A percentile compares a stretch with the other conserved stretches of the same genome.
These are phyloP conservation scores for Hedychridium roseum DNA, from an alignment of 2,888 invertebrate species.

Conservation along the genomic window DNA sequence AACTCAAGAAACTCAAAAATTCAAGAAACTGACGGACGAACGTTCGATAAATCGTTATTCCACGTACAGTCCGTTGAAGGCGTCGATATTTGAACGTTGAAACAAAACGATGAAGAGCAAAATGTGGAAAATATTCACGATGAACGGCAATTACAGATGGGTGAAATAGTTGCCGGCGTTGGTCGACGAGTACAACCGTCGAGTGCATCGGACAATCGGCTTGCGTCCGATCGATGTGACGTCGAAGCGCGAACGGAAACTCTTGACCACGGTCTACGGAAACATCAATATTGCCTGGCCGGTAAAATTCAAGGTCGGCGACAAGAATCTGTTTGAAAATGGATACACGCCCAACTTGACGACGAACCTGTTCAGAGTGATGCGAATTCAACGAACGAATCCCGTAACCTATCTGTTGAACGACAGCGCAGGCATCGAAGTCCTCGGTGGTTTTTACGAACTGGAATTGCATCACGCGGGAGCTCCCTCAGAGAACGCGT, in stretches of 20 bases:
- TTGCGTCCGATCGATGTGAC: too few species aligned
- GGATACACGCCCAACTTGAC: constrained; percentile 53
- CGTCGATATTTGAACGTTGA: too few species aligned
- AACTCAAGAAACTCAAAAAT: too few species aligned
- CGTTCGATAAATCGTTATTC: too few species aligned
- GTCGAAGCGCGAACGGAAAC: too few species aligned
- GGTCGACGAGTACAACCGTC: background rate
- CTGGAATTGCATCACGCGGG: constrained; percentile 12
- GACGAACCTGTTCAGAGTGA: constrained; percentile 51
- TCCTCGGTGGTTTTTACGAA: constrained; percentile 32
- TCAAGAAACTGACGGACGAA: too few species aligned
- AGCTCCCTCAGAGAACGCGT: constrained; percentile 17
- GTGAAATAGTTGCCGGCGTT: too few species aligned
- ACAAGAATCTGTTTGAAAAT: constrained; percentile 50
- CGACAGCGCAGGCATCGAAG: constrained; percentile 41
- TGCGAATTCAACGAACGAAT: constrained; percentile 41
- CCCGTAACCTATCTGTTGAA: constrained; percentile 47
- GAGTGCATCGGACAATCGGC: background rate
- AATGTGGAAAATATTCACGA: too few species aligned
- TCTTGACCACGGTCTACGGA: too few species aligned
- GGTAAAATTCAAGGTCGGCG: constrained; percentile 38
- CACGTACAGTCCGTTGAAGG: too few species aligned
- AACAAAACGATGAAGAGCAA: too few species aligned
- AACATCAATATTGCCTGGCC: background rate
- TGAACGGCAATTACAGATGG: too few species aligned